phyloP scores from a whole-genome alignment of 2,797 vertebrate genomes.

The Champsocephalus esox region DNA sequence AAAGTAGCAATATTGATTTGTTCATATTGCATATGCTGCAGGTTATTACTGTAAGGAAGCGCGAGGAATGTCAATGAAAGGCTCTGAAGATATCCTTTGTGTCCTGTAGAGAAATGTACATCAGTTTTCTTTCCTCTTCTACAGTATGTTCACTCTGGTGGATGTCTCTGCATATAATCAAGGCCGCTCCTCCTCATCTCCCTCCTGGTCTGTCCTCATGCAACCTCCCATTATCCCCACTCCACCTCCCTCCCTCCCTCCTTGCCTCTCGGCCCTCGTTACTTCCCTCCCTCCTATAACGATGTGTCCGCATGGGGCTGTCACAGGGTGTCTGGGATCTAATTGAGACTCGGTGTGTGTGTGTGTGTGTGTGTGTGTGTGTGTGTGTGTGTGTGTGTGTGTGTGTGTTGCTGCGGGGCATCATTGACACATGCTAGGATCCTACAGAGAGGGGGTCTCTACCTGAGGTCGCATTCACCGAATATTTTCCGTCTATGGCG shows the following conservation, averaged over 20 bases:
- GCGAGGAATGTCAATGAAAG: constrained; percentile 1
- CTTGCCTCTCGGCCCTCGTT: constrained; percentile 27
- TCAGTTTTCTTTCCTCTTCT: background rate
- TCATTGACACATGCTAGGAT: constrained; percentile 35
- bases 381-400: constrained; percentile 24
- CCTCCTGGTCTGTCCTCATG: constrained; percentile 43
- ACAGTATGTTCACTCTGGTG: constrained; percentile 1
- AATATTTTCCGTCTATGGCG: too few relatives aligned
- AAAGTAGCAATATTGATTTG: constrained; percentile 12
- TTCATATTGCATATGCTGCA: background rate
- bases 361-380: constrained; percentile 40
- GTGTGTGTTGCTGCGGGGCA: constrained; percentile 30
- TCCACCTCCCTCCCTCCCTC: constrained; percentile 31
- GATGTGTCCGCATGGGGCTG: constrained; percentile 60
- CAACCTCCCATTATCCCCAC: constrained; percentile 64
- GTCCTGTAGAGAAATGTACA: constrained; percentile 5
- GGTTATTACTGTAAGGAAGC: constrained; percentile 20
- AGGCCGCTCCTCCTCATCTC: constrained; percentile 19
- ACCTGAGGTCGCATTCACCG: background rate
- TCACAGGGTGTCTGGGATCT: constrained; percentile 59
- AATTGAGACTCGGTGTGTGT: constrained; percentile 58
- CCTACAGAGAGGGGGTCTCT: constrained; percentile 22
- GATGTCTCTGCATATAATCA: constrained; percentile 43
- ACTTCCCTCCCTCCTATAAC: constrained; percentile 49
- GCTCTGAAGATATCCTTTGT: background rate